Evolutionary conservation across 2,113 vertebrate species (phyloP), one percentile per base, ranked within the genome.

Genomic region (Siniperca chuatsi): DNA sequence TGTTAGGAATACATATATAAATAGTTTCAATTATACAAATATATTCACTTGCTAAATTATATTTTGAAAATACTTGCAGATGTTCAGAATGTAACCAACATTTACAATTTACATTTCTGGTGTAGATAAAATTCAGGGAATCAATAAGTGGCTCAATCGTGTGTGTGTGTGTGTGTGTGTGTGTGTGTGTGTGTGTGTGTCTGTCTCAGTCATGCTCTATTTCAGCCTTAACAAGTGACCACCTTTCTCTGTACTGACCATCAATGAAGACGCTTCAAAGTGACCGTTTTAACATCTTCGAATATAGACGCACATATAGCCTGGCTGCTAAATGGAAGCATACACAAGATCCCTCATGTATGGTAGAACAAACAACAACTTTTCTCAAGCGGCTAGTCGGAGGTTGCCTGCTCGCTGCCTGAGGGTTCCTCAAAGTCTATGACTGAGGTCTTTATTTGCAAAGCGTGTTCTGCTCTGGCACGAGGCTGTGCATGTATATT

Each of bases 381-480:
- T 75, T 40, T 83, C 29, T 81, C 52, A 55, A 65, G 81, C 0
- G 66, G 70, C 8, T 7, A 2, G 18, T 58, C 29, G 13, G 29
- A 72, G 20, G 84, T 58, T 35, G 29, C 57, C 54, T 3, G 7
- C 52, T 68, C 15, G 8, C 55, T 48, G 58, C 35, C 37, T 21
- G 55, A 42, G 4, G 3, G n/a, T 50, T 72, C 65, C 44, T 83
- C 50, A 60, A 35, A 29, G 16, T 73, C 52, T 68, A 20, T 52
- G 52, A 80, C 48, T 87, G 46, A 62, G 67, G 40, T 77, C 61
- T 83, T 42, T 82, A 82, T 87, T 84, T 82, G 62, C 42, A 29
- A 64, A 77, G 52, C 15, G 25, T 78, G 68, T n/a, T 80, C 55
- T 60, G 48, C 82, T 73, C 13, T n/a, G 75, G 37, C 13, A 1